Evolutionary conservation across 2,888 invertebrate genomes (phyloP).

Genomic region (Syrista parreyssii): DNA sequence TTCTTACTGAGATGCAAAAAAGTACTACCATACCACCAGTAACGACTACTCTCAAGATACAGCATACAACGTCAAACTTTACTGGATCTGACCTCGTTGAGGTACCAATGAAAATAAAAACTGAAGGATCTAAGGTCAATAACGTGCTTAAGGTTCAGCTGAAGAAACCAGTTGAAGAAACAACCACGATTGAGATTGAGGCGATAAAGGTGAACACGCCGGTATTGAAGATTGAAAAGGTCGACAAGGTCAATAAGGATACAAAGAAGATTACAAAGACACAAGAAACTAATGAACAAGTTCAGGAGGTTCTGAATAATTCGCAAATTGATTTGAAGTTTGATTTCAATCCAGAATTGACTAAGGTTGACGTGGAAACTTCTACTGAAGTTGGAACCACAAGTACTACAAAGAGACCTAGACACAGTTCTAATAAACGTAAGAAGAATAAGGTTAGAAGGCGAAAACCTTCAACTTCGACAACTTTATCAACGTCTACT

Average conservation of each 20-base stretch:
- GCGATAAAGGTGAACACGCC: slow-evolving; percentile 51
- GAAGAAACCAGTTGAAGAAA: slow-evolving; percentile 49
- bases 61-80: slow-evolving; percentile 12
- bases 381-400: slow-evolving; percentile 64
- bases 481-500: slow-evolving; percentile 38
- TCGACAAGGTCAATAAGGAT: slow-evolving; percentile 31
- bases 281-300: slow-evolving; percentile 63
- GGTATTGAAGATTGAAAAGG: slow-evolving; percentile 43
- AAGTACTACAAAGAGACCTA: slow-evolving; percentile 69
- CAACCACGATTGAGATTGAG: slow-evolving; percentile 50
- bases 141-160: slow-evolving; percentile 53
- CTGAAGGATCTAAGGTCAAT: slow-evolving; percentile 39
- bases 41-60: slow-evolving; percentile 37
- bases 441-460: slow-evolving; percentile 71
- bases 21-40: slow-evolving; percentile 64
- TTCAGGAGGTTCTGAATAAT: slow-evolving; percentile 67
- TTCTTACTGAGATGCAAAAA: slow-evolving; percentile 70
- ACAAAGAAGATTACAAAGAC: slow-evolving; percentile 68
- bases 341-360: slow-evolving; percentile 53
- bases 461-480: slow-evolving; percentile 68
- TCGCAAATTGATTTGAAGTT: slow-evolving; percentile 53
- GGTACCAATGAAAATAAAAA: slow-evolving; percentile 37
- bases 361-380: slow-evolving; percentile 62
- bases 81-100: slow-evolving; percentile 26
- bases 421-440: slow-evolving; percentile 66